These are phyloP conservation scores for Loris lydekkerianus DNA, from an alignment of 2,797 vertebrate genomes.

Conservation along the genomic window DNA sequence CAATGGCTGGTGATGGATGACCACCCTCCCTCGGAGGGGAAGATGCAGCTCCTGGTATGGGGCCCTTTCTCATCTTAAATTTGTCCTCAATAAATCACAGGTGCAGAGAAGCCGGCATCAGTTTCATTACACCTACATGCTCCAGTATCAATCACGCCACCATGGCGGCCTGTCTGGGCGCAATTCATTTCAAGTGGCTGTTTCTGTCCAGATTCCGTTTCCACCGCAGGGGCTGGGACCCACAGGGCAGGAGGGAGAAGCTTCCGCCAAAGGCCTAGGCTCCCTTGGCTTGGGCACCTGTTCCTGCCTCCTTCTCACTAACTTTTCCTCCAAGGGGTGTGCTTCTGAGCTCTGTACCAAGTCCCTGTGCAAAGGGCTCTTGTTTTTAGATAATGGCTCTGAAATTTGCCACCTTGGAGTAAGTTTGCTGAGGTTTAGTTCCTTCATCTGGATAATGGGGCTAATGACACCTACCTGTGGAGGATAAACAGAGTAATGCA, in stretches of 20 bases:
- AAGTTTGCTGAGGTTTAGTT: neutral
- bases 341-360: neutral
- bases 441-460: constrained; percentile 54
- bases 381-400: neutral
- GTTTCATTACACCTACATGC: constrained; percentile 94
- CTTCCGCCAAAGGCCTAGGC: constrained; percentile 10
- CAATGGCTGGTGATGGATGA: constrained; percentile 99
- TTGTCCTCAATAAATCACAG: constrained; percentile 94
- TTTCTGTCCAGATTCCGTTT: constrained; percentile 89
- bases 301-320: constrained; percentile 34
- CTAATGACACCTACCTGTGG: neutral
- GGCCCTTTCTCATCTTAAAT: constrained; percentile 95
- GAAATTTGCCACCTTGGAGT: neutral
- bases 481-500: neutral
- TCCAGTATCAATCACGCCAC: constrained; percentile 93
- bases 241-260: neutral
- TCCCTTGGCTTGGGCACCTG: neutral
- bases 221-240: constrained; percentile 82
- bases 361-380: neutral
- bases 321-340: neutral
- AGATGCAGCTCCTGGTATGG: constrained; percentile 93
- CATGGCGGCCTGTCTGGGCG: constrained; percentile 88
- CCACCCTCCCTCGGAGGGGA: constrained; percentile 93
- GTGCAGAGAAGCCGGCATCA: constrained; percentile 92
- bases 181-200: constrained; percentile 91